Percentiles rank a stretch among this genome's conserved stretches.
Evolutionary conservation across 2,797 vertebrate genomes (phyloP).

Genomic region (Hapalemur alaotrensis): DNA sequence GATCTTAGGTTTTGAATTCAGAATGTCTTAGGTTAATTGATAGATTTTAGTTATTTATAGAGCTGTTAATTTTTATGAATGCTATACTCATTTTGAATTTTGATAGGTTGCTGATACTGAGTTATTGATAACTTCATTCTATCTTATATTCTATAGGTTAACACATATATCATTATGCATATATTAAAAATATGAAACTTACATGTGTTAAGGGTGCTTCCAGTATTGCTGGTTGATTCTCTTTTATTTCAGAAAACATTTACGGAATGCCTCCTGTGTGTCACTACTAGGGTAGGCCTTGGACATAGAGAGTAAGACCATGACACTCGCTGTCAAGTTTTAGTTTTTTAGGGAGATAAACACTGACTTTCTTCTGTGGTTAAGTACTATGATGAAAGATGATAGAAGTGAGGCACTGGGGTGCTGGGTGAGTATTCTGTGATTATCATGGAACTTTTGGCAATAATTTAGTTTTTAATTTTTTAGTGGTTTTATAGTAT

Average conservation of each 20-base stretch:
- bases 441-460: not conserved
- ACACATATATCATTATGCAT: not conserved
- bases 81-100: slow-evolving; percentile 25
- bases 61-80: slow-evolving; percentile 34
- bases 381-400: not conserved
- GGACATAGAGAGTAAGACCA: not conserved
- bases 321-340: not conserved
- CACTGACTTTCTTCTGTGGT: not conserved
- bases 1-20: not conserved
- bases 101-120: not conserved
- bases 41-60: slow-evolving; percentile 19
- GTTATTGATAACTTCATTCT: slow-evolving; percentile 16
- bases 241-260: slow-evolving; percentile 35
- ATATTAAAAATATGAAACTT: slow-evolving; percentile 1
- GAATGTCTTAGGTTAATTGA: not conserved
- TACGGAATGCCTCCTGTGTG: not conserved
- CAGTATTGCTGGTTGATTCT: not conserved
- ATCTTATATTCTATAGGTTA: not conserved
- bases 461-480: slow-evolving; percentile 12
- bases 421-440: not conserved
- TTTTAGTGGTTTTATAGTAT: not conserved
- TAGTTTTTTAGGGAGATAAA: not conserved
- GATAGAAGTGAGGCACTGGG: not conserved
- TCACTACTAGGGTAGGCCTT: not conserved
- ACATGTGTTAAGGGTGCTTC: not conserved